These are phyloP conservation scores for Pseudomyrmex pallidus DNA, from an alignment of 1,140 invertebrate species.

Conservation along the genomic window DNA sequence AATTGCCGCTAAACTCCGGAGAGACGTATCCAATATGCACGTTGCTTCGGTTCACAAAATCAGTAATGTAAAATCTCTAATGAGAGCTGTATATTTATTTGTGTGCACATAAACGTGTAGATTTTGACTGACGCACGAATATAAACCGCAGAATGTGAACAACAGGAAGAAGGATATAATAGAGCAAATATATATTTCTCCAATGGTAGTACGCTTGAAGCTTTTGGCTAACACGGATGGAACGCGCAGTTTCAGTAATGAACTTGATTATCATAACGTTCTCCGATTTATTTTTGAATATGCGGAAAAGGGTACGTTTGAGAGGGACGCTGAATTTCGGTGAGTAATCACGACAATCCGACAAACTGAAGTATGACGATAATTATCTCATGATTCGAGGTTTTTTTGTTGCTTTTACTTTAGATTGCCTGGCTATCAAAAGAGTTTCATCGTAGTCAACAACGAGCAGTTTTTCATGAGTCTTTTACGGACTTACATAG, in stretches of 20 bases:
- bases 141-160: conserved; percentile 57
- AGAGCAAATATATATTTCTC: conserved; percentile 90
- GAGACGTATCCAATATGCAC: conserved; percentile 78
- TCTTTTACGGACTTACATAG: conserved; percentile 90
- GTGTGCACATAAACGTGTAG: not conserved
- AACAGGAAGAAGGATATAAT: conserved; percentile 83
- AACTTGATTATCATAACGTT: conserved; percentile 74
- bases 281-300: conserved; percentile 79
- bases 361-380: not conserved
- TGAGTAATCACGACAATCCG: conserved; percentile 64
- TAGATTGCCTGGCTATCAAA: conserved; percentile 93
- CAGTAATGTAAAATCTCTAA: conserved; percentile 46
- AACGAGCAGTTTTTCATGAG: conserved; percentile 86
- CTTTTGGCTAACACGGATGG: conserved; percentile 84
- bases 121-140: not conserved
- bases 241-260: conserved; percentile 61
- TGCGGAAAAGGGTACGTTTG: conserved; percentile 75
- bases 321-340: conserved; percentile 86
- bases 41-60: conserved; percentile 49
- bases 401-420: conserved; percentile 66
- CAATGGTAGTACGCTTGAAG: conserved; percentile 89
- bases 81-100: not conserved
- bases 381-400: not conserved
- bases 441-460: conserved; percentile 88
- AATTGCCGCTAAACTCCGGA: conserved; percentile 76